These are phyloP conservation scores for Crossaster papposus DNA, from an alignment of 53 echinoderm and acorn worm genomes.

Conservation along the genomic window DNA sequence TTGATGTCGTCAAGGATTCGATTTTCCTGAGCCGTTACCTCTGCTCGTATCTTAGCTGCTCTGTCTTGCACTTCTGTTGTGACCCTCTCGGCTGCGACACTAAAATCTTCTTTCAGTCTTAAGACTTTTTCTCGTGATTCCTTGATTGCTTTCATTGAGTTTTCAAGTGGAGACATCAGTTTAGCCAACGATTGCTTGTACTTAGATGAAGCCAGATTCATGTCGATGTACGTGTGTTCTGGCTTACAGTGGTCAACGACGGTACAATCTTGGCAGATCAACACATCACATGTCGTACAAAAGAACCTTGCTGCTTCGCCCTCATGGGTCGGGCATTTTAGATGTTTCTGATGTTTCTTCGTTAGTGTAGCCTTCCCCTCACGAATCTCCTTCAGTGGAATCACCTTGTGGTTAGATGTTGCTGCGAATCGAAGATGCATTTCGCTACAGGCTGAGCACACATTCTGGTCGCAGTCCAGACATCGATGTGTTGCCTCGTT, in stretches of 20 bases:
- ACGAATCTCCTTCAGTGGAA: not conserved
- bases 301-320: slow-evolving; percentile 24
- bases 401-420: not conserved
- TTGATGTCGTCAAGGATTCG: not conserved
- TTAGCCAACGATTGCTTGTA: slow-evolving; percentile 9
- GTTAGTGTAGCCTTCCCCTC: not conserved
- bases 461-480: not conserved
- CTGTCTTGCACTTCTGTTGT: not conserved
- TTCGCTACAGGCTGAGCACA: not conserved
- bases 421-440: not conserved
- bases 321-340: not conserved
- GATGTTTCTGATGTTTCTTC: not conserved
- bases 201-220: not conserved
- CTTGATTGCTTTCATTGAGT: not conserved
- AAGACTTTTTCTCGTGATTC: not conserved
- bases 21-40: slow-evolving; percentile 1
- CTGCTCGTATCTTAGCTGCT: not conserved
- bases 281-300: slow-evolving; percentile 50
- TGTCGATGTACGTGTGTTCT: slow-evolving; percentile 30
- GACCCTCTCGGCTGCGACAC: not conserved
- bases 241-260: slow-evolving; percentile 41
- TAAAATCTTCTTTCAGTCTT: not conserved
- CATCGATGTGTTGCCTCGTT: not conserved
- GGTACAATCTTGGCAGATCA: slow-evolving; percentile 63
- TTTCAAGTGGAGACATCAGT: not conserved